Evolutionary conservation across 2,797 vertebrate genomes (phyloP), one percentile per base, ranked within the genome.

Genomic region (Alauda arvensis): DNA sequence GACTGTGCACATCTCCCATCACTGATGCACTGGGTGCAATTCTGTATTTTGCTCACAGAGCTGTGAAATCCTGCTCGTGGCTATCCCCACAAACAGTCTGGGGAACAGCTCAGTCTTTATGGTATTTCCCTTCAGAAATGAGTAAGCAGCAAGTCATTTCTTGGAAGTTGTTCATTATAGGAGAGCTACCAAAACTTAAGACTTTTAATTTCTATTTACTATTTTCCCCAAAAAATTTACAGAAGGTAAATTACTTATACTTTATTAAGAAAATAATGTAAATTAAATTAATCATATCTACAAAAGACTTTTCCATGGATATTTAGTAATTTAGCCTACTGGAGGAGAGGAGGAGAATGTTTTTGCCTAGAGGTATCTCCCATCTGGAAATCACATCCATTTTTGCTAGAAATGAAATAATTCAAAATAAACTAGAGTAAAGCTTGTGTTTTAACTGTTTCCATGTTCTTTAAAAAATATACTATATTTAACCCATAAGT

Each of bases 381-480:
- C 53, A 75, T 85, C 70, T 94, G 77, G 88, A 93, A 94, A 70
- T 57, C 39, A 79, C 87, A 87, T 83, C 51, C 26, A 48, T 67
- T 94, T 92, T 92, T 91, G 59, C 68, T 68, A 85, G 63, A 91
- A 87, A 83, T 63, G 2, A 83, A 92, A 76, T 87, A 0, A 78
- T 78, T 83, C 63, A 51, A 77, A 77, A 76, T 68, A 70, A 87
- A 85, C 45, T n/a, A 18, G 12, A 82, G 40, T 71, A 65, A 65
- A 79, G 9, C 31, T 87, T 55, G 34, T 81, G 71, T 51, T 88
- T 89, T 89, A 85, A 90, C 80, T 72, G 12, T 89, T 92, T 86
- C 61, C 21, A 20, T 33, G 51, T 52, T 31, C 70, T 85, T 88
- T 45, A 68, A 69, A 68, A 69, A 75, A 14, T 18, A 74, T 45